These are phyloP conservation scores for Tyto alba DNA, from an alignment of 2,113 vertebrate species.

Conservation along the genomic window DNA sequence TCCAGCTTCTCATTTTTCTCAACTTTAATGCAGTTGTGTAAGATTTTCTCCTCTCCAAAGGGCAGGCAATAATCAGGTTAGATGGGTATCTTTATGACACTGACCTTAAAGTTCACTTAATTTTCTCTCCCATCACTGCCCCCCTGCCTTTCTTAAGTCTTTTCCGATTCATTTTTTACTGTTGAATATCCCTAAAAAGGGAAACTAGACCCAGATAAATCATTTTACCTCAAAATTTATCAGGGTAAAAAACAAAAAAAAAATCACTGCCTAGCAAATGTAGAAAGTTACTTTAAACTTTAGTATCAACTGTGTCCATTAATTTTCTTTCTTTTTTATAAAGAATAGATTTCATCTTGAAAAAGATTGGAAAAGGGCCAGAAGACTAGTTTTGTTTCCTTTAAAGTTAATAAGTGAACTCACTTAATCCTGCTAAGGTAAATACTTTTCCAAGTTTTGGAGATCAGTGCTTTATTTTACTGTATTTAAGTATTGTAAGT, in stretches of 20 bases:
- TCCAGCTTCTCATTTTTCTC: slow-evolving; percentile 65
- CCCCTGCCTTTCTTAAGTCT: background rate
- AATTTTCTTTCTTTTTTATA: slow-evolving; percentile 32
- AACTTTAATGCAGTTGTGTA: slow-evolving; percentile 61
- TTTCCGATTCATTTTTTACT: slow-evolving; percentile 53
- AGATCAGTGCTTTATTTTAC: slow-evolving; percentile 20
- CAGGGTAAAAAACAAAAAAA: slow-evolving; percentile 30
- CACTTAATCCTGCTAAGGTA: slow-evolving; percentile 6
- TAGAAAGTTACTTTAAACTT: slow-evolving; percentile 46
- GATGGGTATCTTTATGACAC: background rate
- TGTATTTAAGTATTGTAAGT: background rate
- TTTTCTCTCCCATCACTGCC: background rate
- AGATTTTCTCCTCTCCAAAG: slow-evolving; percentile 54
- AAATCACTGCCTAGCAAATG: background rate
- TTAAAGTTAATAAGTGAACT: slow-evolving; percentile 41
- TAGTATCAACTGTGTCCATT: slow-evolving; percentile 9
- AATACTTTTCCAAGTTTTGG: slow-evolving; percentile 14
- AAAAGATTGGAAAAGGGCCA: slow-evolving; percentile 12
- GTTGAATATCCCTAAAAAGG: slow-evolving; percentile 37
- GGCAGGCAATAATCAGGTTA: slow-evolving; percentile 60
- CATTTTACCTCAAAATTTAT: slow-evolving; percentile 48
- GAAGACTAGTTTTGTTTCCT: background rate
- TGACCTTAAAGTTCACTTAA: slow-evolving; percentile 31
- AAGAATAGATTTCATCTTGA: slow-evolving; percentile 5
- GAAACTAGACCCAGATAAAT: slow-evolving; percentile 29